Conservation (phyloP, 2,888 invertebrate genomes). For the Agonopterix heracliana region DNA sequence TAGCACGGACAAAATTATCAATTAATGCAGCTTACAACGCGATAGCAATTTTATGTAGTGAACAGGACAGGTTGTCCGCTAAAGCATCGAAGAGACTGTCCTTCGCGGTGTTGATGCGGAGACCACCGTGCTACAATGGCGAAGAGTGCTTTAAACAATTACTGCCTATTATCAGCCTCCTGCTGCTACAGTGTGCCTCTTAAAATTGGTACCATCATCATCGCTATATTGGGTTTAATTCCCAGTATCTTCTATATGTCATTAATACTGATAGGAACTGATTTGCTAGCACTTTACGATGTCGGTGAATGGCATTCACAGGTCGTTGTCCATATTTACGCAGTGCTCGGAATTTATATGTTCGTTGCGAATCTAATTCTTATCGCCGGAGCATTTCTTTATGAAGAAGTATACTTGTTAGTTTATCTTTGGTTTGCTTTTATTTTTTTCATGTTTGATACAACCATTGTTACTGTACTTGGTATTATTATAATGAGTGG, state of each 20-base stretch:
- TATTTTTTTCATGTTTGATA: conserved; percentile 30
- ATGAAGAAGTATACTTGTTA: conserved; percentile 38
- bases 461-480: conserved; percentile 20
- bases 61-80: too few relatives aligned
- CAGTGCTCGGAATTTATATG: conserved; percentile 32
- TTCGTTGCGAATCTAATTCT: conserved; percentile 30
- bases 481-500: conserved; percentile 13
- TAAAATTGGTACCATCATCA: conserved; percentile 37
- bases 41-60: too few relatives aligned
- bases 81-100: too few relatives aligned
- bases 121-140: too few relatives aligned
- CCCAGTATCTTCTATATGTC: conserved; percentile 28
- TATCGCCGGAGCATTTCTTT: conserved; percentile 31
- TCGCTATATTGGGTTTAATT: conserved; percentile 32
- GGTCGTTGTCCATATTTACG: conserved; percentile 30
- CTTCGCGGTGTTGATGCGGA: too few relatives aligned
- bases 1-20: too few relatives aligned
- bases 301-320: conserved; percentile 15
- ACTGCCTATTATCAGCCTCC: conserved; percentile 24
- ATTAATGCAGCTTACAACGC: too few relatives aligned
- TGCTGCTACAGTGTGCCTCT: conserved; percentile 36
- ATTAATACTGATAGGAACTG: conserved; percentile 19
- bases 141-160: conserved; percentile 3
- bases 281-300: conserved; percentile 19
- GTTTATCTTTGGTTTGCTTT: conserved; percentile 40